Evolutionary conservation across 2,888 invertebrate species (phyloP), one percentile per base, ranked within the genome.

Genomic region (Drosophila antonietae): DNA sequence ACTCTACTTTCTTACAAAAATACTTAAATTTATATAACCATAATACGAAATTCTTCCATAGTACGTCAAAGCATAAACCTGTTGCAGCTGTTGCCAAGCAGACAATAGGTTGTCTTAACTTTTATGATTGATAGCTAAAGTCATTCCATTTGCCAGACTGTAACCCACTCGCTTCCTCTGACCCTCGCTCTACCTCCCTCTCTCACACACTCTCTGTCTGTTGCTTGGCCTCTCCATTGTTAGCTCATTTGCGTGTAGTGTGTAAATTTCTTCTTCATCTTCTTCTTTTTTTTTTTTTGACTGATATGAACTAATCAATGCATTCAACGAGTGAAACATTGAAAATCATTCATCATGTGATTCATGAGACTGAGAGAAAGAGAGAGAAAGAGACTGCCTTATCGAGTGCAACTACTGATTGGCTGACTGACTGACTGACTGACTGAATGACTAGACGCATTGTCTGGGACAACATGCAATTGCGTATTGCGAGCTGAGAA

Each of bases 391-490:
- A 9, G 23, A 15, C 51, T 58, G 72, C 57, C 59, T 68, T 68
- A 80, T 52, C 47, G 74, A 61, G 28, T 63, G 69, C 49, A 39
- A 20, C 39, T 41, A 39, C 41, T 58, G 65, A 66, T 53, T 73
- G 75, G 53, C 44, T 55, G 73, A 73, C 66, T 74, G 78, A 63
- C 68, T 77, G 77, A 65, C 68, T 78, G 74, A 73, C 71, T 75
- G 77, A 65, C 68, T 75, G 80, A 80, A 70, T 78, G 86, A 80
- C 75, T 80, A 84, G 88, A 88, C 84, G 73, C 68, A 81, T 84
- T 84, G 84, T 84, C 84, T 84, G 86, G 80, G 59, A 57, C 67
- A 68, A 72, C 65, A 72, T 64, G 62, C 71, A 67, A 75, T 71
- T 78, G 63, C 53, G 46, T 67, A 72, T 61, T 79, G 65, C 57